A percentile compares a stretch with the other conserved stretches of the same genome.
phyloP scores from a whole-genome alignment of 1,140 invertebrate species.

The Neelides sp. region DNA sequence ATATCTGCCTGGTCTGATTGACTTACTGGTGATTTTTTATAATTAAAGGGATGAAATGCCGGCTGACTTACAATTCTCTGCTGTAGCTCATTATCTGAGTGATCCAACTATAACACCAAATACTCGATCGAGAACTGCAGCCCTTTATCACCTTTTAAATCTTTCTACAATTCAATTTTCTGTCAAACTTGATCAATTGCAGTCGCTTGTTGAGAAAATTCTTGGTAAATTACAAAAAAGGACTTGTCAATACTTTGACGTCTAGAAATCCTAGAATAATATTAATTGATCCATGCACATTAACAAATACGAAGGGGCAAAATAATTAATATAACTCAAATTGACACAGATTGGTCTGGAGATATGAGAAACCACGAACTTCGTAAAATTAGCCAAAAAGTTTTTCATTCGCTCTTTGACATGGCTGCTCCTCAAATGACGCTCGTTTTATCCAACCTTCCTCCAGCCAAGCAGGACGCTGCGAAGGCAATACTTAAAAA shows the following conservation, averaged over 20 bases:
- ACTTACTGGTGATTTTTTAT: background rate
- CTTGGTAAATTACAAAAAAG: constrained; percentile 16
- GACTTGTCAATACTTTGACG: no score
- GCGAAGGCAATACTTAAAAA: constrained; percentile 28
- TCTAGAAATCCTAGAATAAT: no score
- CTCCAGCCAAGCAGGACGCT: constrained; percentile 27
- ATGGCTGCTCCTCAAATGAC: constrained; percentile 31
- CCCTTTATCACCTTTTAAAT: constrained; percentile 27
- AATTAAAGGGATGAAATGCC: constrained; percentile 30
- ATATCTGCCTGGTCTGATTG: background rate
- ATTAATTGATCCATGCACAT: no score
- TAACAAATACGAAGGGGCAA: no score
- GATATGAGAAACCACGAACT: constrained; percentile 28
- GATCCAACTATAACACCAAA: constrained; percentile 31
- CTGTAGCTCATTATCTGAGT: constrained; percentile 29
- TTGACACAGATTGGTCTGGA: constrained; percentile 24
- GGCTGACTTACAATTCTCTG: constrained; percentile 28
- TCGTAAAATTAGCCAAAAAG: constrained; percentile 27
- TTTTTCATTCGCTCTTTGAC: constrained; percentile 27
- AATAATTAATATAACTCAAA: background rate
- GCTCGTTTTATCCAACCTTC: constrained; percentile 17
- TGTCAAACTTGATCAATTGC: constrained; percentile 29
- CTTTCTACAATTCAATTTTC: constrained; percentile 21
- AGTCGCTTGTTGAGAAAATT: constrained; percentile 28
- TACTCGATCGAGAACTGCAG: constrained; percentile 23